Conservation (phyloP, 2,113 vertebrate species). For the Dicentrarchus labrax region DNA sequence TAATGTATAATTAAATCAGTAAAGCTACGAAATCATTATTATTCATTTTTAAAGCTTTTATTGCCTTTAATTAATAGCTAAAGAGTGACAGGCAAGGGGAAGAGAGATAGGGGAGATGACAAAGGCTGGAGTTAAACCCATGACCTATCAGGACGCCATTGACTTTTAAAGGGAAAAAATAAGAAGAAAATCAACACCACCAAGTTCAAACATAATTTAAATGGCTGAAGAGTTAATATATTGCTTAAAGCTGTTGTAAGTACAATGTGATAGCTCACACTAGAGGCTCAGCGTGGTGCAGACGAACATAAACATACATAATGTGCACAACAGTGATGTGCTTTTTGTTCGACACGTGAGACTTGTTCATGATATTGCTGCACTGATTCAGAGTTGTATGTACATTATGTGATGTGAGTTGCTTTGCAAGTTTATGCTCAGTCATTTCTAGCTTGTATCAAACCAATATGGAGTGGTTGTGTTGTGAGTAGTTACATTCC, state of each 20-base stretch:
- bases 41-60: neutral
- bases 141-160: too few species aligned
- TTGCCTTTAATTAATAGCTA: too few species aligned
- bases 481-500: neutral
- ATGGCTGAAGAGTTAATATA: neutral
- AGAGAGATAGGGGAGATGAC: too few species aligned
- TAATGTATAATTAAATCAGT: neutral
- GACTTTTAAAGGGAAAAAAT: too few species aligned
- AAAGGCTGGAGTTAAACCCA: too few species aligned
- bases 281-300: neutral
- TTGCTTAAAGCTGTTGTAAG: neutral
- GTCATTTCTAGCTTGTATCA: neutral
- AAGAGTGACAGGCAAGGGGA: too few species aligned
- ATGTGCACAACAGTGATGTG: neutral
- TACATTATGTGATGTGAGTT: neutral
- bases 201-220: neutral
- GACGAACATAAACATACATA: neutral
- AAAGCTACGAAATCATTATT: too few species aligned
- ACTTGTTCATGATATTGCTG: neutral
- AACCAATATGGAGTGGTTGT: slow-evolving; percentile 2
- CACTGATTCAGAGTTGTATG: neutral
- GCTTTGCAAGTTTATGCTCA: neutral
- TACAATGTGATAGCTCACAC: neutral
- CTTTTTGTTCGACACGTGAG: slow-evolving; percentile 1
- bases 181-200: neutral